Conservation (phyloP, 2,888 invertebrate genomes). For the Drosophila rellima region DNA sequence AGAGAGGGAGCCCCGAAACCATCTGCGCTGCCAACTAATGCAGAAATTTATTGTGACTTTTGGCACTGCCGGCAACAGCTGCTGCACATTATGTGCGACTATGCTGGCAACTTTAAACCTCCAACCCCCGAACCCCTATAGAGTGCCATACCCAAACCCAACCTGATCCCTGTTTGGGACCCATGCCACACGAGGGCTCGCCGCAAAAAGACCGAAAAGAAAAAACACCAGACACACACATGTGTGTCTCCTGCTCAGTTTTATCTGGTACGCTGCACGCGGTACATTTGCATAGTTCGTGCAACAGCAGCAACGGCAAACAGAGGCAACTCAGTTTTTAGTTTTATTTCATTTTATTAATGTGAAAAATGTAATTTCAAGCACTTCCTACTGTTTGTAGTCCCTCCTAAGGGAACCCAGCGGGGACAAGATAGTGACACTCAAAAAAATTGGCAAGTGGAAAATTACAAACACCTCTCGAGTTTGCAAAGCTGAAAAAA, state of each 20-base stretch:
- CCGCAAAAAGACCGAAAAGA: not conserved
- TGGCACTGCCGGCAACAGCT: conserved; percentile 77
- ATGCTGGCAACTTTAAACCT: conserved; percentile 31
- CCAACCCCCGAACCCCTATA: not conserved
- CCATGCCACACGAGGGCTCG: conserved; percentile 16
- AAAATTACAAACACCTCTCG: conserved; percentile 50
- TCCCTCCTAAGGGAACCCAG: not conserved
- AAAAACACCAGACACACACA: conserved; percentile 11
- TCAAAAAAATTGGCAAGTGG: conserved; percentile 59
- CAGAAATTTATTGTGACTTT: conserved; percentile 81
- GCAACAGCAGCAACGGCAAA: conserved; percentile 34
- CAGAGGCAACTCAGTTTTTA: conserved; percentile 40
- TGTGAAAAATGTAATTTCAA: conserved; percentile 76
- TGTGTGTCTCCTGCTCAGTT: conserved; percentile 61
- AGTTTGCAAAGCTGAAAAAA: conserved; percentile 31
- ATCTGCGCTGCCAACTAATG: conserved; percentile 57
- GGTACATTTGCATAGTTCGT: conserved; percentile 73
- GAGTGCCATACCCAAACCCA: conserved; percentile 11
- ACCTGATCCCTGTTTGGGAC: conserved; percentile 10
- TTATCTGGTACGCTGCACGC: conserved; percentile 77
- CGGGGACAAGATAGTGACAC: conserved; percentile 4
- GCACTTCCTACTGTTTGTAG: conserved; percentile 51
- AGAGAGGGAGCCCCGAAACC: conserved; percentile 21
- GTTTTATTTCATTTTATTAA: conserved; percentile 71
- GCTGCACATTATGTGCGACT: conserved; percentile 74